Evolutionary conservation across 2,797 vertebrate species (phyloP).

Genomic region (Podargus strigoides): DNA sequence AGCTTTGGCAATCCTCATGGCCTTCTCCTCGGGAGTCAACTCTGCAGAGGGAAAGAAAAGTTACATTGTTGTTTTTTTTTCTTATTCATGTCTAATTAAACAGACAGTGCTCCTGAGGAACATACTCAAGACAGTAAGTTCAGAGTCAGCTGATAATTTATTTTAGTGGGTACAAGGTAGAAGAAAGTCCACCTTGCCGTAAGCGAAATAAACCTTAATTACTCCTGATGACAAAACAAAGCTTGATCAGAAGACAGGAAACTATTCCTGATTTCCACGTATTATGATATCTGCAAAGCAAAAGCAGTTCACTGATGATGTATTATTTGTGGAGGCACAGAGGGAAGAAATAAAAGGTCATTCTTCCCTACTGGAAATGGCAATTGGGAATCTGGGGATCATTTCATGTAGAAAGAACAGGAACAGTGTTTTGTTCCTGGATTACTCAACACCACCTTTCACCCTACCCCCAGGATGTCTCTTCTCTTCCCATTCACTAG

Average conservation of each 20-base stretch:
- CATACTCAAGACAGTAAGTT: not conserved
- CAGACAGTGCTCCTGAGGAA: not conserved
- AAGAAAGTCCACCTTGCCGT: not conserved
- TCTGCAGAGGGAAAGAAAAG: conserved; percentile 71
- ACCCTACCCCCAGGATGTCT: not conserved
- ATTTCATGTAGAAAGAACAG: not conserved
- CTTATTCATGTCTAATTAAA: not conserved
- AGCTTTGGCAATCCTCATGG: conserved; percentile 86
- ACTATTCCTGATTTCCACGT: not conserved
- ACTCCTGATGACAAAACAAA: not conserved
- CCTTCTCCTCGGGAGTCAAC: conserved; percentile 89
- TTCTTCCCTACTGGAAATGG: not conserved
- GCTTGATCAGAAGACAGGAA: not conserved
- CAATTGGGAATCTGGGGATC: not conserved
- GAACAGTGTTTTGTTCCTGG: not conserved
- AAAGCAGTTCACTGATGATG: not conserved
- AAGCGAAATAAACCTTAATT: not conserved
- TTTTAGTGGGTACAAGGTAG: not conserved
- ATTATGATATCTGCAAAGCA: not conserved
- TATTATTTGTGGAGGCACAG: not conserved
- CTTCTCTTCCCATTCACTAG: not conserved
- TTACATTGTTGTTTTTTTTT: not conserved
- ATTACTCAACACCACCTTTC: not conserved
- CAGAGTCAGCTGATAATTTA: not conserved
- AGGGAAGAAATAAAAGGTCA: not conserved